Percentiles rank a stretch among this genome's conserved stretches.
Conservation (phyloP, 2,113 vertebrate species). For the Taxidea taxus region DNA sequence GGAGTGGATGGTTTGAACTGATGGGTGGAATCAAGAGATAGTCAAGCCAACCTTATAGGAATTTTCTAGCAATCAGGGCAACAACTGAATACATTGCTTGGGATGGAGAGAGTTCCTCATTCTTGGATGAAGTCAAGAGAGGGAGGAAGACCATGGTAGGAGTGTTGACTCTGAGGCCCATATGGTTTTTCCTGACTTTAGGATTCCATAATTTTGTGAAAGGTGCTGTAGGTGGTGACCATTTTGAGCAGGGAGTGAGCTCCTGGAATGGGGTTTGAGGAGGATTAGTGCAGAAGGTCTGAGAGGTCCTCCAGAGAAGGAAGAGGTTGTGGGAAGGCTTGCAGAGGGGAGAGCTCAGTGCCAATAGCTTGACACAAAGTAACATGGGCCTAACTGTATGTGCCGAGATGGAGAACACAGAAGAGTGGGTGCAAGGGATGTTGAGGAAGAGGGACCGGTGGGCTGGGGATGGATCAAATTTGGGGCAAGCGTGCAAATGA, state of each 20-base stretch:
- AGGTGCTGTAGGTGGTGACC: not conserved
- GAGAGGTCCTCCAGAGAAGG: not conserved
- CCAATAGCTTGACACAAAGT: not conserved
- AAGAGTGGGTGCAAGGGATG: not conserved
- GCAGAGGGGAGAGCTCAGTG: not conserved
- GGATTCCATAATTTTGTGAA: not conserved
- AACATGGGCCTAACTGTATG: fast-evolving
- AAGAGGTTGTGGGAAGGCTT: not conserved
- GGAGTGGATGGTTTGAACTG: not conserved
- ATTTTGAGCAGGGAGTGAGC: not conserved
- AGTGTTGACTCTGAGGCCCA: not conserved
- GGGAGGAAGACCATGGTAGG: not conserved
- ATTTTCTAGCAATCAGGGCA: not conserved
- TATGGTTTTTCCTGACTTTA: not conserved
- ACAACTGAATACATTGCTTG: not conserved
- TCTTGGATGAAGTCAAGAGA: not conserved
- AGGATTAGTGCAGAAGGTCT: not conserved
- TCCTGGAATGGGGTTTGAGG: not conserved
- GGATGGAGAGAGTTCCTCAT: not conserved
- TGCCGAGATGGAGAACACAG: not conserved
- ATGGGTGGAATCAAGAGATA: not conserved
- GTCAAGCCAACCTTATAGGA: not conserved
- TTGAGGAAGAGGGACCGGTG: not conserved
- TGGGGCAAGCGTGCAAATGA: not conserved
- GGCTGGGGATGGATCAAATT: not conserved